phyloP scores from a whole-genome alignment of 2,797 vertebrate genomes.

The Fratercula arctica region DNA sequence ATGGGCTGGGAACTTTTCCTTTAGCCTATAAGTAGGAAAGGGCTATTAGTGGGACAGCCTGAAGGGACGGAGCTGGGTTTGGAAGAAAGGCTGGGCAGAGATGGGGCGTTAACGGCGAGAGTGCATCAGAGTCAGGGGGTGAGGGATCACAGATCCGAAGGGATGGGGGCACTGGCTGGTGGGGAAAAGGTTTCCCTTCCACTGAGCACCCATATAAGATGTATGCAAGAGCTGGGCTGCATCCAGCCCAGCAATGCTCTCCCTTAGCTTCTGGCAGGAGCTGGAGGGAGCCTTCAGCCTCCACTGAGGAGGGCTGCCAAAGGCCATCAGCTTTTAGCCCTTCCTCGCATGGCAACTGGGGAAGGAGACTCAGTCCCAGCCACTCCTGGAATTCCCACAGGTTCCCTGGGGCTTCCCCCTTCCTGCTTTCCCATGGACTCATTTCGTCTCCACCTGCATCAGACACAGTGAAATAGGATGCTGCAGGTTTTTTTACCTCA shows the following conservation, averaged over 20 bases:
- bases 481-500: background rate
- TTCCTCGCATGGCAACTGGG: background rate
- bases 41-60: background rate
- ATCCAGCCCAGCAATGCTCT: background rate
- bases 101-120: accelerated
- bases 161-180: no score
- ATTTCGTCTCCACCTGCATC: background rate
- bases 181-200: background rate
- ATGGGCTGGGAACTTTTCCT: background rate
- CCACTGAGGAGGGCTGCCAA: background rate
- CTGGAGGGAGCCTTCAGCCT: background rate
- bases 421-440: background rate
- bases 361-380: background rate
- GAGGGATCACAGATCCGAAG: background rate
- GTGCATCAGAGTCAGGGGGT: background rate
- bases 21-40: background rate
- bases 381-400: background rate
- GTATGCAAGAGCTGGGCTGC: background rate
- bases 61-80: background rate
- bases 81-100: background rate
- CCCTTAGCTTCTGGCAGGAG: background rate
- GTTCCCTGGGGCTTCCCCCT: background rate
- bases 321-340: background rate
- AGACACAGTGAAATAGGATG: background rate
- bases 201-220: background rate